A percentile compares a stretch with the other conserved stretches of the same genome.
Conservation (phyloP, 2,113 vertebrate genomes). For the Helogale parvula region DNA sequence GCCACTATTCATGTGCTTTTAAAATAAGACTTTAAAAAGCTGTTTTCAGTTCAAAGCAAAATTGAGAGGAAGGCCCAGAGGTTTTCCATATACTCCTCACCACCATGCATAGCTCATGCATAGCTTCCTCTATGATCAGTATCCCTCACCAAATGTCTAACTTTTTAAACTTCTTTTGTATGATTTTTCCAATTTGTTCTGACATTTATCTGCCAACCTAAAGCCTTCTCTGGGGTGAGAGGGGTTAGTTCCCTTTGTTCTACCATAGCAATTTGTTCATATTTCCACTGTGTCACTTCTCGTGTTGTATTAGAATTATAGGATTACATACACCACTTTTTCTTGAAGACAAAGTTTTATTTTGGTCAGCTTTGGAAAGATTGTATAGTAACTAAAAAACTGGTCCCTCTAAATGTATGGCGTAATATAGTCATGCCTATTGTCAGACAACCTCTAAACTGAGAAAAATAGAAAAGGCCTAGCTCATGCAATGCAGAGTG, state of each 20-base stretch:
- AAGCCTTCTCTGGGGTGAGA: not conserved
- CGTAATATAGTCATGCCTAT: not conserved
- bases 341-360: slow-evolving; percentile 5
- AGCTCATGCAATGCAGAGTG: not conserved
- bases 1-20: not conserved
- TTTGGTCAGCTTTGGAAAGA: not conserved
- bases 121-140: not conserved
- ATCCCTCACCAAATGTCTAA: not conserved
- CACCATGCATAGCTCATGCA: not conserved
- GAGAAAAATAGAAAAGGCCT: not conserved
- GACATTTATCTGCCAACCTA: not conserved
- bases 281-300: not conserved
- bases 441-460: not conserved
- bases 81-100: not conserved
- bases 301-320: not conserved
- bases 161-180: not conserved
- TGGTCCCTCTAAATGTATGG: not conserved
- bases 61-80: not conserved
- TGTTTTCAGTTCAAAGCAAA: not conserved
- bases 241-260: not conserved
- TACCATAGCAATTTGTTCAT: not conserved
- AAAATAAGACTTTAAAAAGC: not conserved
- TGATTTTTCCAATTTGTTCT: slow-evolving; percentile 22
- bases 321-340: not conserved
- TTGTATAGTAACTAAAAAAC: not conserved